Base-by-base conservation (phyloP, 1,140 invertebrate species). In the Drosophila melanica region DNA sequence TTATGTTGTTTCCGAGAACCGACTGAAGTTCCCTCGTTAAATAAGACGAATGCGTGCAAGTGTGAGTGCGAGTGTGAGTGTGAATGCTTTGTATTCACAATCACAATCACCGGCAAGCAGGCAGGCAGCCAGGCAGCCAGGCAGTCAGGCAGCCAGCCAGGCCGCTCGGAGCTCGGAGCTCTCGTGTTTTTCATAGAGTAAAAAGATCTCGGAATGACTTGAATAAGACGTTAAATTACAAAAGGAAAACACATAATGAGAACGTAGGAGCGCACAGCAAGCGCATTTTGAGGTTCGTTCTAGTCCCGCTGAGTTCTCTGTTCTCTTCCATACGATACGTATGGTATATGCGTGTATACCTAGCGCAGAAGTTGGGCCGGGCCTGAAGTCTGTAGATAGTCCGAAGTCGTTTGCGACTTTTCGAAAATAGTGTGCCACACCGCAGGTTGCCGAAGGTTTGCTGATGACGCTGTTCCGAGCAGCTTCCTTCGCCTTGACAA, bases 201-300 rank as follows among this genome's bases (percentile, higher is more conserved):
- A 51, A 55, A 57, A 70, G 54, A 75, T 65, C 59, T 63, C 44
- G 71, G 57, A 74, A 78, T 77, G 71, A 71, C 81, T 84, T 85
- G 81, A 84, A 79, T 81, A 81, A 86, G 78, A 81, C 75, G 82
- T 86, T 81, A 81, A 86, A 78, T 75, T 71, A 78, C 75, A 78
- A 80, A 75, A 76, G 75, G 59, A 60, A 75, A 63, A 62, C 55
- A 77, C 47, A 78, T 63, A 76, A 79, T 67, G 57, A 63, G 67
- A 84, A 76, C 39, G 45, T 39, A 74, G 66, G 59, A 23, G 53
- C 63, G 53, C 62, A 59, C 67, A 66, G 70, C 70, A 63, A 63
- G 57, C 53, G 59, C 47, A 66, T 62, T 77, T 72, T 57, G 37
- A 71, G 44, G 54, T 45, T 35, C 39, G 55, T 37, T 59, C 16